Percentiles rank a stretch among this genome's conserved stretches.
These are phyloP conservation scores for Drosophila punjabiensis DNA, from an alignment of 1,140 invertebrate genomes.

Conservation along the genomic window DNA sequence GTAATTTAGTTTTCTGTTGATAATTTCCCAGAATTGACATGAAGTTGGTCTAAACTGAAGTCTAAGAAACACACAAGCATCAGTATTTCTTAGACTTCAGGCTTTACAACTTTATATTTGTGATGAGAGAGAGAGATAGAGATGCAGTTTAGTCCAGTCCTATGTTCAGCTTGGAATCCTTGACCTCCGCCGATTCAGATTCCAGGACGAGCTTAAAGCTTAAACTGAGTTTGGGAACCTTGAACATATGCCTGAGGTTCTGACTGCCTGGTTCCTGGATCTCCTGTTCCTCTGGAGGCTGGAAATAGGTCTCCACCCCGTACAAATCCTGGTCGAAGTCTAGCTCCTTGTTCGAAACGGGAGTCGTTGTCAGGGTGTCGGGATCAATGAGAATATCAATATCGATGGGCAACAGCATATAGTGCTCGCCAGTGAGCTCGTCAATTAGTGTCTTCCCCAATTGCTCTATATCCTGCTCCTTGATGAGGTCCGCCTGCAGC, in stretches of 20 bases:
- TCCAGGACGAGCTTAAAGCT: slow-evolving; percentile 6
- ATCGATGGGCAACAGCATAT: slow-evolving; percentile 56
- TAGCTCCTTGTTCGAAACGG: neutral
- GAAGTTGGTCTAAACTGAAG: neutral
- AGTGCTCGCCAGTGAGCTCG: slow-evolving; percentile 44
- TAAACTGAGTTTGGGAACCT: slow-evolving; percentile 14
- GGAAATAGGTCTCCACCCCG: neutral
- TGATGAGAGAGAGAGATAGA: neutral
- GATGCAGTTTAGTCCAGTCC: too few relatives aligned
- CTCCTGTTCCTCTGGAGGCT: neutral
- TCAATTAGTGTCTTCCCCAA: slow-evolving; percentile 33
- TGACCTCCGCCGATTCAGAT: neutral
- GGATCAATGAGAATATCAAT: slow-evolving; percentile 42
- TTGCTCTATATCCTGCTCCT: neutral
- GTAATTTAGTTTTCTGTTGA: neutral
- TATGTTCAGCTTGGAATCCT: neutral
- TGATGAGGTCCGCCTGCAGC: slow-evolving; percentile 22
- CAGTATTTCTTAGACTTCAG: neutral
- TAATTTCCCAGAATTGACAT: neutral
- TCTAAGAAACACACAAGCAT: too few relatives aligned
- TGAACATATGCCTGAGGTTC: neutral
- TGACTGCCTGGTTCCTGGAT: neutral
- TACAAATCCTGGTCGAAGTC: neutral
- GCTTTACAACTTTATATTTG: neutral
- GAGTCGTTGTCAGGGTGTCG: neutral